A percentile compares a stretch with the other conserved stretches of the same genome.
Conservation (phyloP, 1,140 invertebrate species). For the Drosophila gunungcola region DNA sequence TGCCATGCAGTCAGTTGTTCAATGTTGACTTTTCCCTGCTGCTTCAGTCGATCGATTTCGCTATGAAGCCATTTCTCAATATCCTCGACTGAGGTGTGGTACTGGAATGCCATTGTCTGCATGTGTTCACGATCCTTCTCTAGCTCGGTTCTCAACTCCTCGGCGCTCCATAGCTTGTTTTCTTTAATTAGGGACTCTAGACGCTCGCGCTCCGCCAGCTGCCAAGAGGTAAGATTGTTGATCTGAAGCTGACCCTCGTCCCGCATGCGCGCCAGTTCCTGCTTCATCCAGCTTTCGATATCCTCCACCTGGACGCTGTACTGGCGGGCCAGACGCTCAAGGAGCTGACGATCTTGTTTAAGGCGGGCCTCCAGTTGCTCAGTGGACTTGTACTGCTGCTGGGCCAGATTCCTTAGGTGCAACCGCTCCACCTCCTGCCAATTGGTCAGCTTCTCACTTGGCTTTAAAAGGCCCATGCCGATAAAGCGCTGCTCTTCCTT, state of each 20-base stretch:
- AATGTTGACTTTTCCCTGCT: constrained; percentile 76
- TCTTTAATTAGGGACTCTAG: constrained; percentile 69
- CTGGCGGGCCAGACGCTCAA: constrained; percentile 69
- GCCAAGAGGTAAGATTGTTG: constrained; percentile 78
- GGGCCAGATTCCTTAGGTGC: constrained; percentile 72
- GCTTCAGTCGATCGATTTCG: constrained; percentile 68
- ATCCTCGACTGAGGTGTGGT: constrained; percentile 79
- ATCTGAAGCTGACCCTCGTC: constrained; percentile 82
- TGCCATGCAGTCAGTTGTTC: constrained; percentile 78
- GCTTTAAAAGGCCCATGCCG: constrained; percentile 77
- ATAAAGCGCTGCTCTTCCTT: constrained; percentile 81
- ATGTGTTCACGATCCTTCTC: constrained; percentile 79
- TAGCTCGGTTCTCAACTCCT: constrained; percentile 66
- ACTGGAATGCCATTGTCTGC: constrained; percentile 83
- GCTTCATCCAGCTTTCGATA: constrained; percentile 80
- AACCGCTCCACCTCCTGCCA: constrained; percentile 81
- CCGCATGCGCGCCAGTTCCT: constrained; percentile 75
- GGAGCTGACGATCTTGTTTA: constrained; percentile 70
- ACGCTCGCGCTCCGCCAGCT: constrained; percentile 75
- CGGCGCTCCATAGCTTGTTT: constrained; percentile 76
- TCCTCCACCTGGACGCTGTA: constrained; percentile 81
- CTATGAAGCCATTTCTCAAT: constrained; percentile 77
- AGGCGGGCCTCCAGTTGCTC: constrained; percentile 78
- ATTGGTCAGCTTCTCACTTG: constrained; percentile 78
- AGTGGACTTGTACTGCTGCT: constrained; percentile 78